A percentile compares a stretch with the other conserved stretches of the same genome.
Evolutionary conservation across 2,888 invertebrate genomes (phyloP).

Genomic region (Helleia helle): DNA sequence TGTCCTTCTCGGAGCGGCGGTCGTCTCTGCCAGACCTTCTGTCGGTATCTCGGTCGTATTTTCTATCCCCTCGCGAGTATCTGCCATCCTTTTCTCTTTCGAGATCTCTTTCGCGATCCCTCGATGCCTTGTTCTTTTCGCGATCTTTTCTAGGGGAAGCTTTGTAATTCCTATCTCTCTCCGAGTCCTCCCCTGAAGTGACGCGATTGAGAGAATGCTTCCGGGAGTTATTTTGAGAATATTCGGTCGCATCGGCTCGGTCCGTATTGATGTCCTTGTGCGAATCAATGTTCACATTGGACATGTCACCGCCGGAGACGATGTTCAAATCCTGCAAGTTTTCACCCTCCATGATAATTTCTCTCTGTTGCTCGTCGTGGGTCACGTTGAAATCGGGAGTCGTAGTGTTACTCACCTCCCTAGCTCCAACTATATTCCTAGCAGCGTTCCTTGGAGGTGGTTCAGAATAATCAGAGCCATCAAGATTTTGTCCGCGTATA

Average conservation of each 20-base stretch:
- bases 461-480: conserved; percentile 60
- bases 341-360: conserved; percentile 75
- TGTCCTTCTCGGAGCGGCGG: conserved; percentile 41
- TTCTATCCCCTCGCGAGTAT: conserved; percentile 46
- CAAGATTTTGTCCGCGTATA: conserved; percentile 55
- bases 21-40: conserved; percentile 39
- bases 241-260: conserved; percentile 41
- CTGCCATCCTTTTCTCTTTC: conserved; percentile 38
- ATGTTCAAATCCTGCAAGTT: conserved; percentile 64
- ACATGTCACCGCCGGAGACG: conserved; percentile 46
- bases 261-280: conserved; percentile 38
- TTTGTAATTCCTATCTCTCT: conserved; percentile 50
- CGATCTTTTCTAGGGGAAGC: conserved; percentile 48
- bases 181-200: conserved; percentile 61
- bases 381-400: conserved; percentile 37
- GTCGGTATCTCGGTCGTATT: conserved; percentile 41
- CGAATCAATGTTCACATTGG: conserved; percentile 42
- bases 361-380: conserved; percentile 58
- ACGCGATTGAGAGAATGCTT: conserved; percentile 44
- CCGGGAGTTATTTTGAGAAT: conserved; percentile 36
- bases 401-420: conserved; percentile 32
- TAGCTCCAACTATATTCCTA: conserved; percentile 38
- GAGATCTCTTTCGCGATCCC: conserved; percentile 38
- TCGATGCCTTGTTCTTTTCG: conserved; percentile 41
- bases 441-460: conserved; percentile 37